These are phyloP conservation scores for Gobius niger DNA, from an alignment of 2,113 vertebrate species.

Conservation along the genomic window DNA sequence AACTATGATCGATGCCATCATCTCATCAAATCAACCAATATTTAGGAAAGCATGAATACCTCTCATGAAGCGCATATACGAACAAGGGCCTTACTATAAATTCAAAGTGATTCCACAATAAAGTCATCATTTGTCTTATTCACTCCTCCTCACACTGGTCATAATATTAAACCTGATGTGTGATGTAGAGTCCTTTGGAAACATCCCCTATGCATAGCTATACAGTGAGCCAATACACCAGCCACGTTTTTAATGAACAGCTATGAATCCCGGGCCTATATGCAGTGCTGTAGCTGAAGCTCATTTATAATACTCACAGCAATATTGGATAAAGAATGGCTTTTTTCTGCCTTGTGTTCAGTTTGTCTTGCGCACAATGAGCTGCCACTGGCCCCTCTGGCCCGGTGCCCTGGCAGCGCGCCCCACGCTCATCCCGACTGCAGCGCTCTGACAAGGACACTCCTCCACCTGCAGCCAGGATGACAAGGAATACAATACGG, in stretches of 20 bases:
- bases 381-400: slow-evolving; percentile 51
- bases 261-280: not conserved
- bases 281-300: slow-evolving; percentile 11
- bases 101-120: not conserved
- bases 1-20: no score
- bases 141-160: not conserved
- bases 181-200: not conserved
- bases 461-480: slow-evolving; percentile 61
- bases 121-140: not conserved
- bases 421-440: slow-evolving; percentile 57
- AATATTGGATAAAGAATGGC: slow-evolving; percentile 38
- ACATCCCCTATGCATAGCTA: not conserved
- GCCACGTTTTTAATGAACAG: not conserved
- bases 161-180: not conserved
- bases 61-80: no score
- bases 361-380: slow-evolving; percentile 58
- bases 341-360: slow-evolving; percentile 37
- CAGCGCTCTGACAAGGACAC: slow-evolving; percentile 68
- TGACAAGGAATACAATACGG: slow-evolving; percentile 66
- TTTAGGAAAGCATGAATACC: no score
- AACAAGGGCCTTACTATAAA: not conserved
- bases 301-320: slow-evolving; percentile 29
- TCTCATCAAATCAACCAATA: no score
- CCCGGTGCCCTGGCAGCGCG: slow-evolving; percentile 54
- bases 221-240: not conserved